Conservation (phyloP, 2,888 invertebrate genomes). For the Nemapogon koenigi region DNA sequence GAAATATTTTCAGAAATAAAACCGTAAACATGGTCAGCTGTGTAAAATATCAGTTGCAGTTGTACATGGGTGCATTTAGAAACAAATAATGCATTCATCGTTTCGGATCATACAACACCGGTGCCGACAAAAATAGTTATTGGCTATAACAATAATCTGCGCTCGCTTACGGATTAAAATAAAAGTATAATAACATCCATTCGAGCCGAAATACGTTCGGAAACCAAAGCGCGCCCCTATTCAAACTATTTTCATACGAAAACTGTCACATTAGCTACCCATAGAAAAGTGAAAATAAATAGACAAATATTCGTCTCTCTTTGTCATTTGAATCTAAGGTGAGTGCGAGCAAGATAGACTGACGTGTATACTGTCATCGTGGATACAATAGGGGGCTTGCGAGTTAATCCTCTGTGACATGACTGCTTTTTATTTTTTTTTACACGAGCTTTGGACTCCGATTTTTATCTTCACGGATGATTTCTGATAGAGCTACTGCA, state of each 20-base stretch:
- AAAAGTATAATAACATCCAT: slow-evolving; percentile 45
- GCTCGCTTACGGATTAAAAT: slow-evolving; percentile 46
- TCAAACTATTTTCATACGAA: slow-evolving; percentile 56
- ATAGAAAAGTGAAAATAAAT: slow-evolving; percentile 58
- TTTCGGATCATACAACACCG: no score
- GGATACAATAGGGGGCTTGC: slow-evolving; percentile 47
- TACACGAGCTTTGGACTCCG: slow-evolving; percentile 22
- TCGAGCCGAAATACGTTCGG: slow-evolving; percentile 16
- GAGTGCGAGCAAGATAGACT: slow-evolving; percentile 39
- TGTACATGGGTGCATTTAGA: no score
- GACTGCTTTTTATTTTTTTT: slow-evolving; percentile 42
- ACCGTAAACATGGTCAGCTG: no score
- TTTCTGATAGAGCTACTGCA: slow-evolving; percentile 48
- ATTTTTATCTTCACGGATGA: slow-evolving; percentile 40
- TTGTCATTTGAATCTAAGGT: slow-evolving; percentile 17
- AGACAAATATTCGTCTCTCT: slow-evolving; percentile 38
- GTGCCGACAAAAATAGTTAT: no score
- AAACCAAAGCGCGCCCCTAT: slow-evolving; percentile 29
- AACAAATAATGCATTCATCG: no score
- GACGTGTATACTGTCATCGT: slow-evolving; percentile 49
- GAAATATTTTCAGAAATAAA: no score
- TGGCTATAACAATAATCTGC: no score
- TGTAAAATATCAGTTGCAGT: no score
- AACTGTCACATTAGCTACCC: slow-evolving; percentile 54
- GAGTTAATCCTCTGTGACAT: slow-evolving; percentile 57